Conservation (phyloP, 2,113 vertebrate species). For the Lepisosteus osseus region DNA sequence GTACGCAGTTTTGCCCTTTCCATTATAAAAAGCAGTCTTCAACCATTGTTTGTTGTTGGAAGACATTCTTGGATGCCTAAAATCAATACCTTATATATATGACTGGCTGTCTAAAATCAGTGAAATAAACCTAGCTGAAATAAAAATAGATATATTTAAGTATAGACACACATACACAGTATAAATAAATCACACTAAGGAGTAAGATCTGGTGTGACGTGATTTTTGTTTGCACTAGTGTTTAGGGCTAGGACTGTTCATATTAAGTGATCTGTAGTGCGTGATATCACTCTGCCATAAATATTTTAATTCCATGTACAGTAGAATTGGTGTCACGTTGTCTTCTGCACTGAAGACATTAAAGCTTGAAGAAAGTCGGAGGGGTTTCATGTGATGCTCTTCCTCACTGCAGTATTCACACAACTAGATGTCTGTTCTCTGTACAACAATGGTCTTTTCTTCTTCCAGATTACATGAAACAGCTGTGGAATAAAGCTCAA, state of each 20-base stretch:
- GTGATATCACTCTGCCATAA: background rate
- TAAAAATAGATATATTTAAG: background rate
- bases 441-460: conserved; percentile 3
- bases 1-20: too few species aligned
- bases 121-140: background rate
- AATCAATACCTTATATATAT: too few species aligned
- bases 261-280: background rate
- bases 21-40: too few species aligned
- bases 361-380: background rate
- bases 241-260: background rate
- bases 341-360: background rate
- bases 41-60: too few species aligned
- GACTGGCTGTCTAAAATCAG: too few species aligned
- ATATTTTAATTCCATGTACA: background rate
- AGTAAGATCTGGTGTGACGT: too few species aligned
- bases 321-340: background rate
- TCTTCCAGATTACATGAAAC: background rate
- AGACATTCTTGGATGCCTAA: too few species aligned
- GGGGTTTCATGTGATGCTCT: background rate
- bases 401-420: background rate
- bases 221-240: background rate
- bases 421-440: conserved; percentile 1
- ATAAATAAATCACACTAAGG: too few species aligned
- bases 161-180: background rate
- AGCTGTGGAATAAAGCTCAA: conserved; percentile 11